phyloP scores from a whole-genome alignment of 1,140 invertebrate species.

The Nephotettix cincticeps region DNA sequence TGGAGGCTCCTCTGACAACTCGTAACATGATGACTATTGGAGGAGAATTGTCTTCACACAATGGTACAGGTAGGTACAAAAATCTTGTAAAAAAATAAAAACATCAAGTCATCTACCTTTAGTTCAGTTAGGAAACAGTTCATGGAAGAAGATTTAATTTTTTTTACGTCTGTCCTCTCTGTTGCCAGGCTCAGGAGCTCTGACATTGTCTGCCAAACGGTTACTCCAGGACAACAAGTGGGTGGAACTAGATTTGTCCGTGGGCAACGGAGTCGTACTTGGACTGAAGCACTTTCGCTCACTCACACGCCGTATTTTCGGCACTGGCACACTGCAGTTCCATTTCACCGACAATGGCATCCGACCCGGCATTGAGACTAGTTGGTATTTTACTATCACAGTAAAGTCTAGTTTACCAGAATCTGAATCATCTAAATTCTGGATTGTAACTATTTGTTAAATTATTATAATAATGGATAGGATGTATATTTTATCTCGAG shows the following conservation, averaged over 20 bases:
- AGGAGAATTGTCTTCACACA: constrained; percentile 78
- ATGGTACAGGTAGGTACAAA: constrained; percentile 77
- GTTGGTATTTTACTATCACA: too few relatives aligned
- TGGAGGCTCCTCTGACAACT: constrained; percentile 86
- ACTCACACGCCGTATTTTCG: constrained; percentile 67
- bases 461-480: too few relatives aligned
- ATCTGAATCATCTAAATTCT: too few relatives aligned
- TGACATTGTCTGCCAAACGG: constrained; percentile 72
- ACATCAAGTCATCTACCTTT: too few relatives aligned
- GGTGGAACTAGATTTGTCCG: constrained; percentile 76
- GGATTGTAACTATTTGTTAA: too few relatives aligned
- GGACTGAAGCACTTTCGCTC: constrained; percentile 73
- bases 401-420: too few relatives aligned
- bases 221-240: constrained; percentile 72
- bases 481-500: too few relatives aligned
- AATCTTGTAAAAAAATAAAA: too few relatives aligned
- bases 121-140: too few relatives aligned
- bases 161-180: too few relatives aligned
- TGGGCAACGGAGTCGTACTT: constrained; percentile 70
- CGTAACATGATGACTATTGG: constrained; percentile 79
- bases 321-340: constrained; percentile 66
- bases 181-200: constrained; percentile 62
- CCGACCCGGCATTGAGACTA: constrained; percentile 66
- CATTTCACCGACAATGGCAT: constrained; percentile 71
- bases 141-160: too few relatives aligned